Conservation (phyloP, 1,140 invertebrate species). For the Nasonia vitripennis region DNA sequence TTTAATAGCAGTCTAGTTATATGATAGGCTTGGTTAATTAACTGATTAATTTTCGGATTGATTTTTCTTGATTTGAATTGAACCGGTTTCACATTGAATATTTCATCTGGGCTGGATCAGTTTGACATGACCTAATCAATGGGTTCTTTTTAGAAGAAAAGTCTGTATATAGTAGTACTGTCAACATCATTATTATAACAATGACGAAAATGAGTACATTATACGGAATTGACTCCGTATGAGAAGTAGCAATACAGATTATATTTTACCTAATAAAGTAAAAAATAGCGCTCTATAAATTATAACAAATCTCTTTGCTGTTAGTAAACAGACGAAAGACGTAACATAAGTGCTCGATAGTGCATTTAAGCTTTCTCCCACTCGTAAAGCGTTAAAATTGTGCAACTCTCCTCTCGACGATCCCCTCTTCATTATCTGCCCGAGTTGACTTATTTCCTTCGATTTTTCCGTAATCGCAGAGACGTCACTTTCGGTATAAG, state of each 20-base stretch:
- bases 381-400: neutral
- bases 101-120: neutral
- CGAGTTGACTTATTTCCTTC: neutral
- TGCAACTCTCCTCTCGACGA: neutral
- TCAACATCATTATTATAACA: no score
- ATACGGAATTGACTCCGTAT: no score
- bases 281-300: neutral
- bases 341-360: neutral
- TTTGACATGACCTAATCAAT: neutral
- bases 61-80: neutral
- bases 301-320: neutral
- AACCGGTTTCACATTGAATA: neutral
- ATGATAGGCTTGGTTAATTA: no score
- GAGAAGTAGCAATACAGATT: no score
- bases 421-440: neutral
- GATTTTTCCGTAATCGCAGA: conserved; percentile 9
- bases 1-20: no score
- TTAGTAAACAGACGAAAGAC: neutral
- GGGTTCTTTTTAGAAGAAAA: neutral
- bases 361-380: neutral
- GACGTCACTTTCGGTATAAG: neutral
- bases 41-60: no score
- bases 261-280: no score
- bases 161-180: neutral
- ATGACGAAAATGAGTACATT: no score